Conservation (phyloP, 1,140 invertebrate genomes). For the Solenopsis invicta region DNA sequence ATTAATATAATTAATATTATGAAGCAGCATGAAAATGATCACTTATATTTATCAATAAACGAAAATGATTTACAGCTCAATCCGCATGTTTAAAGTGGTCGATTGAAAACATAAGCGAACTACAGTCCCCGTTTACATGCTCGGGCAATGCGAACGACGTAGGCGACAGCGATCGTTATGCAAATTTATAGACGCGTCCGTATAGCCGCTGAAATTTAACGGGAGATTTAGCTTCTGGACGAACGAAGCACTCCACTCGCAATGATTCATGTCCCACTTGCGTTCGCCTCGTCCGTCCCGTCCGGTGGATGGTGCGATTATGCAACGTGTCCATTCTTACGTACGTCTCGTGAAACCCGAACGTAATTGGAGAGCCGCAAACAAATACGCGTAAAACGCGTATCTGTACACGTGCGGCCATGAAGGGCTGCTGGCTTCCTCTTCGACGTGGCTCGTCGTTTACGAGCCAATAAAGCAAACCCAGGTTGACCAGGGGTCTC, state of each 20-base stretch:
- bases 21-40: neutral
- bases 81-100: conserved; percentile 6
- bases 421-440: conserved; percentile 74
- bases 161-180: conserved; percentile 56
- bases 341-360: conserved; percentile 42
- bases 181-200: conserved; percentile 57
- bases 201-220: conserved; percentile 55
- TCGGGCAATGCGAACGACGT: conserved; percentile 34
- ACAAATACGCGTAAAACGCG: conserved; percentile 36
- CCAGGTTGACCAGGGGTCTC: conserved; percentile 41
- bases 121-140: neutral
- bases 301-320: conserved; percentile 10
- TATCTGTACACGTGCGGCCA: neutral
- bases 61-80: conserved; percentile 13
- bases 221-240: conserved; percentile 60
- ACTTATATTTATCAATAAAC: neutral
- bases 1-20: neutral
- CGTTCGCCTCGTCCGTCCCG: neutral
- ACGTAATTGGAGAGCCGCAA: conserved; percentile 55
- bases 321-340: conserved; percentile 48
- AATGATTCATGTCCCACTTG: conserved; percentile 61
- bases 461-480: conserved; percentile 81
- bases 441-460: conserved; percentile 70
- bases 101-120: conserved; percentile 11
- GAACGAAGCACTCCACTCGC: conserved; percentile 32